phyloP scores from a whole-genome alignment of 2,888 invertebrate genomes.

The Euclidia mi region DNA sequence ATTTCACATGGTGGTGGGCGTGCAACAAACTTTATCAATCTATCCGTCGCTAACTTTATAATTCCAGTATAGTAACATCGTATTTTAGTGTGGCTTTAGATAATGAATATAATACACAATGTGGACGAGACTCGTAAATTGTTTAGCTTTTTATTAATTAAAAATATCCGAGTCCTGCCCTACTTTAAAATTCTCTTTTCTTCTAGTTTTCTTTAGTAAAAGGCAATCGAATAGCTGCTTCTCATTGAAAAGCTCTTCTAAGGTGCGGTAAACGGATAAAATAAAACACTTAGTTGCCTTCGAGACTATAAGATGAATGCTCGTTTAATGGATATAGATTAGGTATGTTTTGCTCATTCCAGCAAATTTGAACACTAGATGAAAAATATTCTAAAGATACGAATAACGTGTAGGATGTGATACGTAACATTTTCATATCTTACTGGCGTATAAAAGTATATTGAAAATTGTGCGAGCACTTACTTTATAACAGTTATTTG shows the following conservation, averaged over 20 bases:
- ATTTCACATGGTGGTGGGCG: conserved; percentile 79
- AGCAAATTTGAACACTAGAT: not conserved
- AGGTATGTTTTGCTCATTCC: not conserved
- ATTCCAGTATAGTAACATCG: conserved; percentile 46
- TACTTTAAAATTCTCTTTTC: conserved; percentile 44
- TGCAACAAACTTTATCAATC: conserved; percentile 83
- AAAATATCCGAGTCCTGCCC: conserved; percentile 16
- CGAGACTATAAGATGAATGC: conserved; percentile 32
- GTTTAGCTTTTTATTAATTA: conserved; percentile 9
- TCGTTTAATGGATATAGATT: conserved; percentile 16
- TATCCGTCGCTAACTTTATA: conserved; percentile 72
- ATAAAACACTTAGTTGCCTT: conserved; percentile 49
- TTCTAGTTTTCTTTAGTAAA: conserved; percentile 54
- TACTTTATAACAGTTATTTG: conserved; percentile 19
- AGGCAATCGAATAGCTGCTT: conserved; percentile 64
- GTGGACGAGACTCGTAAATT: not conserved
- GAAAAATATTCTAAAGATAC: no score
- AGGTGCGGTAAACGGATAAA: conserved; percentile 45
- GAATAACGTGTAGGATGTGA: not conserved
- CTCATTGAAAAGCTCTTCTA: conserved; percentile 56
- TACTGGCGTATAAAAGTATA: conserved; percentile 2
- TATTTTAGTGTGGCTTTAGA: conserved; percentile 32
- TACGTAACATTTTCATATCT: not conserved
- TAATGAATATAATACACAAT: not conserved
- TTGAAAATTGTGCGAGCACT: conserved; percentile 17